phyloP scores from a whole-genome alignment of 2,113 vertebrate species.

The Phycodurus eques region DNA sequence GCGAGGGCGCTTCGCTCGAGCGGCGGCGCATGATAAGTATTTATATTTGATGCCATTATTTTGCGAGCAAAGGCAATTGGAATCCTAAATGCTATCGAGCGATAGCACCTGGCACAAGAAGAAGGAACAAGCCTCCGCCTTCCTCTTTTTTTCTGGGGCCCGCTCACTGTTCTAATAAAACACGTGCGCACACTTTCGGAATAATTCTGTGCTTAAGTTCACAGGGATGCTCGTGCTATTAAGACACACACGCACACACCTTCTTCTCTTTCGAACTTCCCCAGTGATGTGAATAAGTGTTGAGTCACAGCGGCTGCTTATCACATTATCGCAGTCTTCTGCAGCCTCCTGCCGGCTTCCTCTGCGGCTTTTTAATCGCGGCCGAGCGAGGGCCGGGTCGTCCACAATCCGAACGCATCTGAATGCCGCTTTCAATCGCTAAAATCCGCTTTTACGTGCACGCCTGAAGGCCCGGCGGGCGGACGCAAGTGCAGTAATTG shows the following conservation, averaged over 20 bases:
- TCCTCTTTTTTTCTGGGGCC: constrained; percentile 46
- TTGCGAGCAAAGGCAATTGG: neutral
- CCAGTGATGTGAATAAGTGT: constrained; percentile 13
- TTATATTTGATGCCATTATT: too few relatives aligned
- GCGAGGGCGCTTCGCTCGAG: neutral
- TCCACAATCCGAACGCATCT: constrained; percentile 12
- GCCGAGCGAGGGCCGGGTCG: neutral
- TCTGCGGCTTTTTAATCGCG: constrained; percentile 7
- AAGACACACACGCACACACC: constrained; percentile 10
- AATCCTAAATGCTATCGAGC: neutral
- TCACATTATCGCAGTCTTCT: constrained; percentile 8
- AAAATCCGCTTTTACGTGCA: neutral
- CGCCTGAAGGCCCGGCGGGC: neutral
- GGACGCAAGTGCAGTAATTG: constrained; percentile 3
- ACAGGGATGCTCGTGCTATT: neutral
- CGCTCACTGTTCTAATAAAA: constrained; percentile 34
- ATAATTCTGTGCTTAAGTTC: constrained; percentile 9
- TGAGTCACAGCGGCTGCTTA: constrained; percentile 31
- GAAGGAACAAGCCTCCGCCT: constrained; percentile 39
- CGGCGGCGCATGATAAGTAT: too few relatives aligned
- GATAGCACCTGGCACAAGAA: constrained; percentile 38
- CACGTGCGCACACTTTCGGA: constrained; percentile 7
- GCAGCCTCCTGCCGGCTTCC: neutral
- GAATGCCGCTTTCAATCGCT: neutral
- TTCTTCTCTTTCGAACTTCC: constrained; percentile 4